Evolutionary conservation across 2,113 vertebrate species (phyloP).

Genomic region (Pseudopodoces humilis): DNA sequence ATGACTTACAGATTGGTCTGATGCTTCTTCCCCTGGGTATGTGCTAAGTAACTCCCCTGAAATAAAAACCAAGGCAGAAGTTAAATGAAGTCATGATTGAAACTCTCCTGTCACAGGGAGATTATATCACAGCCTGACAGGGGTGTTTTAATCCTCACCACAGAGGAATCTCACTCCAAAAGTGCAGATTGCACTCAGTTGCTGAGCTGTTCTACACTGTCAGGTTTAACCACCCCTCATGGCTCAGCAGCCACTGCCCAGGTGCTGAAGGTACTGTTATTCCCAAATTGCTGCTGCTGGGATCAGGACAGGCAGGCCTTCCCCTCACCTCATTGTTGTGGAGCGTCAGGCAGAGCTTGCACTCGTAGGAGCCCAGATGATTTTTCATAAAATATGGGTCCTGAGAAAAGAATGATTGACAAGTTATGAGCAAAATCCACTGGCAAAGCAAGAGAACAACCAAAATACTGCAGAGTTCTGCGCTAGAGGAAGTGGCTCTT

Average conservation of each 20-base stretch:
- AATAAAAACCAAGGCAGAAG: neutral
- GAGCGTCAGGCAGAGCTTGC: slow-evolving; percentile 95
- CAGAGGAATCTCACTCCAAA: neutral
- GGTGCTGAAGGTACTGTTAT: neutral
- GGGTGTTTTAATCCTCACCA: neutral
- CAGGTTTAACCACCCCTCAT: neutral
- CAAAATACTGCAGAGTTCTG: neutral
- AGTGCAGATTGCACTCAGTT: neutral
- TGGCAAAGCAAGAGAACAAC: neutral
- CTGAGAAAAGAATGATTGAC: slow-evolving; percentile 28
- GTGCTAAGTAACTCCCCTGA: slow-evolving; percentile 95
- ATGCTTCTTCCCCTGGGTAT: slow-evolving; percentile 98
- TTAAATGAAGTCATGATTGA: neutral
- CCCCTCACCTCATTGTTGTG: slow-evolving; percentile 94
- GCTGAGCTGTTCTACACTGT: neutral
- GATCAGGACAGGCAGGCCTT: neutral
- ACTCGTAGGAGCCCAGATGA: slow-evolving; percentile 96
- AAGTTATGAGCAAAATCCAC: neutral
- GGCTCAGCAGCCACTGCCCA: neutral
- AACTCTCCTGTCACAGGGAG: neutral
- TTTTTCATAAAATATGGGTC: slow-evolving; percentile 99
- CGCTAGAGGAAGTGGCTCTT: neutral
- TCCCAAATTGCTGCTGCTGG: neutral
- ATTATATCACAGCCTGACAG: fast-evolving
- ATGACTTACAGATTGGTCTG: slow-evolving; percentile 95